Evolutionary conservation across 2,113 vertebrate genomes (phyloP), one percentile per base, ranked within the genome.

Genomic region (Megalops atlanticus): DNA sequence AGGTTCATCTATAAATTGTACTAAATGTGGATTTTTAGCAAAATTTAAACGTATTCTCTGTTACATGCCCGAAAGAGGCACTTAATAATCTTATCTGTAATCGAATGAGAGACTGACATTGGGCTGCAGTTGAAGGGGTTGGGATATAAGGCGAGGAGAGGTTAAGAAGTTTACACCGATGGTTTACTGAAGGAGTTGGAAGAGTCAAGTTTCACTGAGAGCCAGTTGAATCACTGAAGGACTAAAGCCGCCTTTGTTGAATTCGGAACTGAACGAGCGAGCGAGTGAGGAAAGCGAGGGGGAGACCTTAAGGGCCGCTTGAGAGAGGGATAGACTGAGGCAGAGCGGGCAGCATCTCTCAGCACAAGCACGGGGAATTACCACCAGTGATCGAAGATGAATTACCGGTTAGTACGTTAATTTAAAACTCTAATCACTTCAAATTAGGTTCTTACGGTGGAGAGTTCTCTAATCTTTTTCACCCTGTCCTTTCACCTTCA

Each of bases 321-420:
- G 36, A 68, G 54, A 81, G 83, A 47, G 85, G 76, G 82, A 73
- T 64, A 82, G 70, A 47, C 77, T 80, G 84, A 81, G 87, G 64
- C 43, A 45, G 64, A 27, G 52, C 52, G 80, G 41, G 12, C 52
- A 58, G 24, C 58, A 54, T 54, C 49, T 54, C n/a, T 64, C 31
- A 77, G 71, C 72, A 72, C 80, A 33, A 43, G 58, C 72, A 36
- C 52, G 33, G 36, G 27, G n/a, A 36, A 36, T 81, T 41, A 70
- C n/a, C 15, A 33, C 12, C 38, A 31, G 39, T 43, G 10, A 76
- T 12, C 39, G n/a, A 85, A 86, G 90, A 94, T 94, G 92, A 86
- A 84, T 84, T 76, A 36, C 74, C 71, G 93, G 93, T 93, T 90
- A 91, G 92, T 35, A 5, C 1, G 1, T 80, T 81, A 4, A 21